These are phyloP conservation scores for Apamea sordens DNA, from an alignment of 2,888 invertebrate species.

Conservation along the genomic window DNA sequence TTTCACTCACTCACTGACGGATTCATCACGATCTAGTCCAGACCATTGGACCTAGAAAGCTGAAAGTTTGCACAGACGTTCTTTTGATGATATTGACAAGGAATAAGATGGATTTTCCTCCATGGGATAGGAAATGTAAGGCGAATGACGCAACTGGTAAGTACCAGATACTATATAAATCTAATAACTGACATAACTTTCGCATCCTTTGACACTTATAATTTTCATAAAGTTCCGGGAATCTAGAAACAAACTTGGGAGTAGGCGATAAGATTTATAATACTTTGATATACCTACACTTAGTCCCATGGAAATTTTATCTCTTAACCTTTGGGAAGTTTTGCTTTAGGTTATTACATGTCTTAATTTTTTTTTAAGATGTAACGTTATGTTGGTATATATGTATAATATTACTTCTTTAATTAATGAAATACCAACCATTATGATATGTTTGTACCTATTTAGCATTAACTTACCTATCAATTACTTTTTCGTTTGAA, in stretches of 20 bases:
- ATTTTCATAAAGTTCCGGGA: not conserved
- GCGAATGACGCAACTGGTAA: not conserved
- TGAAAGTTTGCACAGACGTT: not conserved
- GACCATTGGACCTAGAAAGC: not conserved
- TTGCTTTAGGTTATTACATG: not conserved
- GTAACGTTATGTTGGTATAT: not conserved
- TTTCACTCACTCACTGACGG: not conserved
- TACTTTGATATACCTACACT: constrained; percentile 18
- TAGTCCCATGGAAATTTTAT: constrained; percentile 15
- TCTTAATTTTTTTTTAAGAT: not conserved
- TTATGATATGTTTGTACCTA: too few species aligned
- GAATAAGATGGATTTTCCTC: not conserved
- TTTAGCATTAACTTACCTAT: too few species aligned
- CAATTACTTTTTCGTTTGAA: too few species aligned
- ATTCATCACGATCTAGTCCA: not conserved
- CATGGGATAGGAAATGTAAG: not conserved
- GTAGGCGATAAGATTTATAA: constrained; percentile 6
- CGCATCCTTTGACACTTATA: not conserved
- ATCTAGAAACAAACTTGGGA: not conserved
- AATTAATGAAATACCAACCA: too few species aligned
- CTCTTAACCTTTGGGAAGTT: not conserved
- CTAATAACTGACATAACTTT: not conserved
- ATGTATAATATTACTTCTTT: too few species aligned
- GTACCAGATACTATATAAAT: too few species aligned
- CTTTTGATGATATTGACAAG: not conserved